phyloP scores from a whole-genome alignment of 2,113 vertebrate genomes.

The Mionectes macconnelli region DNA sequence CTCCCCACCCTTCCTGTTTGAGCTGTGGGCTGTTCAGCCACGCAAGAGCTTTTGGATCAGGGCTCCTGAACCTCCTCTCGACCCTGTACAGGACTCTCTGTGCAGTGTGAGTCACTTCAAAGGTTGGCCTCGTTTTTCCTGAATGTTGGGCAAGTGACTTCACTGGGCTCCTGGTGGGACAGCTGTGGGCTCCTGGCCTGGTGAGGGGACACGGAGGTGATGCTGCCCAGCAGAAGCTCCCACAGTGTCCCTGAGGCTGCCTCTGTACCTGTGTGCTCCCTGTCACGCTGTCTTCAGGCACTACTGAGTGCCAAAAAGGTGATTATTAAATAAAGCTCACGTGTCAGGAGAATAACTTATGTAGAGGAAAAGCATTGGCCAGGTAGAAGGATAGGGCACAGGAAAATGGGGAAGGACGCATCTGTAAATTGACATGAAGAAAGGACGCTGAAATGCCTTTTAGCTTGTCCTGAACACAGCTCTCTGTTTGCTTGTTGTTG shows the following conservation, averaged over 20 bases:
- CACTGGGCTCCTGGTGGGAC: neutral
- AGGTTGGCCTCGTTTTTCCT: neutral
- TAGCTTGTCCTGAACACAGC: neutral
- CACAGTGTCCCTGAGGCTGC: neutral
- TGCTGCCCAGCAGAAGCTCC: neutral
- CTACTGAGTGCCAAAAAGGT: neutral
- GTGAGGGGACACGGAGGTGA: neutral
- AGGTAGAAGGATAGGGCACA: neutral
- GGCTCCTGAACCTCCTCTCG: neutral
- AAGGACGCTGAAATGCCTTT: neutral
- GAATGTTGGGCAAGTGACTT: neutral
- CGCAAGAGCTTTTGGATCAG: neutral
- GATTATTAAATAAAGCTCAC: neutral
- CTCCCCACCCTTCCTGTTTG: conserved; percentile 47
- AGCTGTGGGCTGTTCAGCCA: neutral
- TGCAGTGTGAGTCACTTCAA: neutral
- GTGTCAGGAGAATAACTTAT: neutral
- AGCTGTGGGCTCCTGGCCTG: neutral
- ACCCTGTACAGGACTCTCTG: neutral
- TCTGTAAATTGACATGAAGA: neutral
- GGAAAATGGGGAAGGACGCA: neutral
- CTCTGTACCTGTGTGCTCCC: neutral
- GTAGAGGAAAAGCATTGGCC: neutral
- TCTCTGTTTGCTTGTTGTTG: conserved; percentile 16
- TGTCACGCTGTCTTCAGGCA: neutral